A percentile compares a stretch with the other conserved stretches of the same genome.
These are phyloP conservation scores for Calliopum simillimum DNA, from an alignment of 2,888 invertebrate genomes.

Conservation along the genomic window DNA sequence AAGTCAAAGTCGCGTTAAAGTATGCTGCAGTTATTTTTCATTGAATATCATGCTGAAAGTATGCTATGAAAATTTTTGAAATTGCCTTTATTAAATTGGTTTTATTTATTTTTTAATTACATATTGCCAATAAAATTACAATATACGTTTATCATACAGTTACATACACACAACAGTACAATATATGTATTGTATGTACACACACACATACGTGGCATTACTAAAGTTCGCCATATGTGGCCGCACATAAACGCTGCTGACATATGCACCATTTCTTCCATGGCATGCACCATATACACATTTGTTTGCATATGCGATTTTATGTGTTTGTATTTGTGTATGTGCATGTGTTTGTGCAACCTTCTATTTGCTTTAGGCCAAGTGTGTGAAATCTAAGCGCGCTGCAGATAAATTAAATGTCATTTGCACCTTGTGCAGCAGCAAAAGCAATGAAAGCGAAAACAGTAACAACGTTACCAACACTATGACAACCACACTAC, in stretches of 20 bases:
- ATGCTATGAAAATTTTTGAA: too few relatives aligned
- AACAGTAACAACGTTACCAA: conserved; percentile 6
- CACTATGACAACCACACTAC: background rate
- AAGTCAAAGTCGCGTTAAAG: too few relatives aligned
- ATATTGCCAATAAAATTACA: too few relatives aligned
- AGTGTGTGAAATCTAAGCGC: conserved; percentile 9
- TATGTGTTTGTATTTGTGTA: background rate
- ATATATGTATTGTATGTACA: too few relatives aligned
- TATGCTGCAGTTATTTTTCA: too few relatives aligned
- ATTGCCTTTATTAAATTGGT: too few relatives aligned
- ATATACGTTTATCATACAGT: background rate
- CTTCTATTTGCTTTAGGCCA: conserved; percentile 22
- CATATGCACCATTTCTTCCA: background rate
- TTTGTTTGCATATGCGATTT: too few relatives aligned
- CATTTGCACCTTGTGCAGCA: conserved; percentile 24
- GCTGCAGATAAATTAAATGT: conserved; percentile 23
- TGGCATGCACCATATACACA: too few relatives aligned
- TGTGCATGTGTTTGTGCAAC: background rate
- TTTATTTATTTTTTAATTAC: too few relatives aligned
- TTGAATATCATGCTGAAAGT: too few relatives aligned
- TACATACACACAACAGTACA: too few relatives aligned
- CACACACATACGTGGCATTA: background rate
- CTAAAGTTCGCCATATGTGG: conserved; percentile 1
- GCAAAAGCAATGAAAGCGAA: background rate
- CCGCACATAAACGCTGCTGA: conserved; percentile 15